Evolutionary conservation across 2,113 vertebrate species (phyloP), one percentile per base, ranked within the genome.

Genomic region (Apodemus sylvaticus): DNA sequence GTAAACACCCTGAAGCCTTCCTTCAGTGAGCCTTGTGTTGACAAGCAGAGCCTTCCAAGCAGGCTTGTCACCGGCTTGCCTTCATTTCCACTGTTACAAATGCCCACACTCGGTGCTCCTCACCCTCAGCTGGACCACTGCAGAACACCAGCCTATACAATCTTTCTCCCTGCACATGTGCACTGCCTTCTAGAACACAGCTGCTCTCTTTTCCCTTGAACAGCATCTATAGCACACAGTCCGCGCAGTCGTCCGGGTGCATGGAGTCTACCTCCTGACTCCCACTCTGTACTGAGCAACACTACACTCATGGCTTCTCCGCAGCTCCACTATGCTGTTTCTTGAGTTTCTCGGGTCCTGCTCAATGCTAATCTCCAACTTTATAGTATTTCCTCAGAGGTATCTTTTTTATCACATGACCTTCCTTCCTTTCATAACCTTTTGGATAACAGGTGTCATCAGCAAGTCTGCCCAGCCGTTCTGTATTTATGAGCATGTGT

Each of bases 381-480:
- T 22, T 17, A 87, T 4, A 89, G 53, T 74, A 71, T 73, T 48
- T 83, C 91, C 53, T 91, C 78, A 89, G 70, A 73, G 9, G 10
- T 55, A 62, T 29, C 64, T 76, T 62, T 81, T 78, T 26, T 20
- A 73, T 68, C 31, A 36, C 66, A 36, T 66, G 45, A 92, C 70
- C n/a, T 89, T 92, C 29, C n/a, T 89, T 92, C 29, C 58, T 94
- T 91, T 86, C 42, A 79, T 39, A 89, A 93, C 48, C 70, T 42
- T 88, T 79, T 51, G 89, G 24, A 26, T 74, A 73, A 78, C 1
- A 91, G 20, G 70, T 45, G 76, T 82, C 82, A 78, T 45, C 78
- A 90, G 17, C 29, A 78, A 34, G 68, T 13, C 76, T 31, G 62
- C 78, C 39, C 79, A 45, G 12, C 53, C 77, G 89, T 5, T 94